phyloP scores from a whole-genome alignment of 2,797 vertebrate genomes.

The Acridotheres tristis region DNA sequence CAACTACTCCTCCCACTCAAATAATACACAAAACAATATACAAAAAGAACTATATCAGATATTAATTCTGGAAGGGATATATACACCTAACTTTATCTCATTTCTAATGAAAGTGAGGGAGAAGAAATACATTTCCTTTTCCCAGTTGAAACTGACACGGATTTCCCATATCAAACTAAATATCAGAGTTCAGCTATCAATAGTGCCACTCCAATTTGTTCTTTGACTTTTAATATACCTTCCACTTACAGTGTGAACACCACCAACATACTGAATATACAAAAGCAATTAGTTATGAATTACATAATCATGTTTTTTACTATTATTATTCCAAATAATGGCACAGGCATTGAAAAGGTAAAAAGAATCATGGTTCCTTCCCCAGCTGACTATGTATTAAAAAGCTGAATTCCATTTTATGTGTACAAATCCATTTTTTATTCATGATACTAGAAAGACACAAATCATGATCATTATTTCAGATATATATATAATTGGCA shows the following conservation, averaged over 20 bases:
- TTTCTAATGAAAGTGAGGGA: background rate
- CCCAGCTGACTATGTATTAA: background rate
- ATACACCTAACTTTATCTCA: background rate
- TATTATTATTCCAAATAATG: background rate
- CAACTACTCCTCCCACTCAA: background rate
- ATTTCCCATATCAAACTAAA: background rate
- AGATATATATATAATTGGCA: background rate
- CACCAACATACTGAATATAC: background rate
- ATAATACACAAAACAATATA: background rate
- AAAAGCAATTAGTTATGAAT: background rate
- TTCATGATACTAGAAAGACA: background rate
- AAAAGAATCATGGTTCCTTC: background rate
- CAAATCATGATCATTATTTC: background rate
- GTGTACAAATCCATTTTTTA: background rate
- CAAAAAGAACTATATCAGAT: background rate
- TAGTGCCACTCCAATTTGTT: background rate
- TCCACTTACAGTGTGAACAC: background rate
- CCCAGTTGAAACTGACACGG: background rate
- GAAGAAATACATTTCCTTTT: background rate
- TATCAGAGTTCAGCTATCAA: background rate
- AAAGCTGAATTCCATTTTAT: background rate
- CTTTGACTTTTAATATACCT: background rate
- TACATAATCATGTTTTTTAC: background rate
- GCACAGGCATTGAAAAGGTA: background rate
- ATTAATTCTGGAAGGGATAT: background rate